Evolutionary conservation across 1,140 invertebrate species (phyloP), one percentile per base, ranked within the genome.

Genomic region (Trachymyrmex cornetzi): DNA sequence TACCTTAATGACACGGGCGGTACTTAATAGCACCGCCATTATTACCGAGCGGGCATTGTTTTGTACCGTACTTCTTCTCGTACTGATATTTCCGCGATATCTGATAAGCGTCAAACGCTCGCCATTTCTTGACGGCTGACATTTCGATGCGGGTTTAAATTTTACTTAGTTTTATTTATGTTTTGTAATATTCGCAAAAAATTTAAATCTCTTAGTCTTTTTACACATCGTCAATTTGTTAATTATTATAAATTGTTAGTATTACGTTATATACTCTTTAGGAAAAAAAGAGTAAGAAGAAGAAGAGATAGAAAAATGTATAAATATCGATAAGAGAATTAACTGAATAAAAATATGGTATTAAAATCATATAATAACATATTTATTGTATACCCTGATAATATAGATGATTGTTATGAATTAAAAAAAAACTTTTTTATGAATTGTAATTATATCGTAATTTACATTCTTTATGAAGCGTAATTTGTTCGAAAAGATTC

Each of bases 1-100:
- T 57, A 80, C 72, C 48, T 82, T 87, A 87, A 87, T 87, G 77
- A 87, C 55, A 82, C 77, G 67, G 66, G 2, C 59, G 34, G 59
- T 79, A 44, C 48, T 85, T 80, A 80, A 85, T 85, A 66, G 50
- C 50, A 79, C 48, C 48, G 44, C 61, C 38, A 66, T 85, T 85
- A 80, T 85, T 79, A 69, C 77, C 30, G 50, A 24, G 77, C 57
- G 19, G 67, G 44, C 38, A 79, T 79, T 80, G 30, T 79, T 79
- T 79, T 48, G 24, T 22, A 67, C 30, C 50, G 50, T 72, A 44
- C 53, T 59, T 82, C 66, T 72, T 74, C 67, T 81, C 50, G 7
- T 44, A 72, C 64, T 74, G 80, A 82, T 82, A 82, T 72, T 82
- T 74, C 55, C 55, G 16, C 24, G 38, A 72, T 30, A 74, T 24